Base-by-base conservation (phyloP, 2,113 vertebrate species). In the Octodon degus region DNA sequence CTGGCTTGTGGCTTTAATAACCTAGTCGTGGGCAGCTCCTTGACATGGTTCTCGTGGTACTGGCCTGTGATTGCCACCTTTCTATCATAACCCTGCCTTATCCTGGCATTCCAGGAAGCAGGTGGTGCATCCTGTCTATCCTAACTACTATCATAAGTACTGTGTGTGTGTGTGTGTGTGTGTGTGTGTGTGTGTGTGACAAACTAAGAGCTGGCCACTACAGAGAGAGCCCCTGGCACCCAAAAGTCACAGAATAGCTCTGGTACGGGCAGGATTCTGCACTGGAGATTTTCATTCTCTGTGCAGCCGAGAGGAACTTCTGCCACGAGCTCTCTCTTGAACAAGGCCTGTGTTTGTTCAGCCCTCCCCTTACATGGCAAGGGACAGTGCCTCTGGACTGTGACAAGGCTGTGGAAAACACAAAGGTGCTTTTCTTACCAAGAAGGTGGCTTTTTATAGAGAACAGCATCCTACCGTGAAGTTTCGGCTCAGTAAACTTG, bases 401-500 rank as follows among this genome's bases (percentile, higher is more conserved):
- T 91, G 87, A 67, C 62, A n/a, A 17, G 17, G 37, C 53, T 53
- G 17, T 2, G 2, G 60, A 12, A 93, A 91, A 80, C 72, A 91
- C 89, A 77, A 30, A 76, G 58, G 12, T 25, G 34, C 47, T 90
- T 94, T 85, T 86, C 47, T 91, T 70, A 43, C 17, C 22, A 60
- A 89, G 83, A 91, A 86, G 67, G 32, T 22, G 63, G 83, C 65
- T 93, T 95, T 94, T 96, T 95, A 93, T 74, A 96, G 93, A 94
- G 83, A 72, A 55, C 2, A 9, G 88, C 47, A 22, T 53, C 82
- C 50, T 40, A 53, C 43, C 0, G 7, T 53, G 76, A 87, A 67
- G 81, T 95, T 96, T 96, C 72, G 32, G 50, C 55, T 79, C 32
- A 50, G 67, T 37, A 65, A 40, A 92, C 50, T 65, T 50, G 19